phyloP scores from a whole-genome alignment of 2,113 vertebrate genomes.

The Nipponia nippon region DNA sequence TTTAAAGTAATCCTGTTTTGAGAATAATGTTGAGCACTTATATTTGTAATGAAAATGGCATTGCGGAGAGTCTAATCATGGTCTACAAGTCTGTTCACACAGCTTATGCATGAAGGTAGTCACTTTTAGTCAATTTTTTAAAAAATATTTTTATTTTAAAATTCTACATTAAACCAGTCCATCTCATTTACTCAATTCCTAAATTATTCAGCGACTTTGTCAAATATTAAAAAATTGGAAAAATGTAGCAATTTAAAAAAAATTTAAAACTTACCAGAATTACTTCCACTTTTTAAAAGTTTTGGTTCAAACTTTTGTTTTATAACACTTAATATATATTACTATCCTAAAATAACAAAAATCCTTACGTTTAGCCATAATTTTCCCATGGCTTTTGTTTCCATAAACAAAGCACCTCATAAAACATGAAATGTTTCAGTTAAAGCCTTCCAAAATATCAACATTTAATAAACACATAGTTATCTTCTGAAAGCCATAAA shows the following conservation, averaged over 20 bases:
- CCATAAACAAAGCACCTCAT: background rate
- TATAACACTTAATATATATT: background rate
- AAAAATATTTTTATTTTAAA: background rate
- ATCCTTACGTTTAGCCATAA: background rate
- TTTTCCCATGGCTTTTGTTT: background rate
- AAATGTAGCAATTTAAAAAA: background rate
- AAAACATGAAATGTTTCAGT: background rate
- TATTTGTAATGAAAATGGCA: background rate
- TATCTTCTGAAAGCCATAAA: background rate
- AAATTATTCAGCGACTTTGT: background rate
- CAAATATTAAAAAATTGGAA: background rate
- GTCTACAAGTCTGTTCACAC: background rate
- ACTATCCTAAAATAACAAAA: background rate
- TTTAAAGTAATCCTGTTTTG: background rate
- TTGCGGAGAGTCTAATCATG: background rate
- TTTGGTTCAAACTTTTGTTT: background rate
- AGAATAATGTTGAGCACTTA: background rate
- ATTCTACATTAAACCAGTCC: background rate
- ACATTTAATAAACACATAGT: background rate
- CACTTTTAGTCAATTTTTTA: rapidly evolving
- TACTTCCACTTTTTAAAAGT: background rate
- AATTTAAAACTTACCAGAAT: background rate
- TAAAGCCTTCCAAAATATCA: background rate
- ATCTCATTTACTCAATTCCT: background rate
- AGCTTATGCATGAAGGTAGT: background rate